phyloP scores from a whole-genome alignment of 2,113 vertebrate species.

The Spea multiplicata region DNA sequence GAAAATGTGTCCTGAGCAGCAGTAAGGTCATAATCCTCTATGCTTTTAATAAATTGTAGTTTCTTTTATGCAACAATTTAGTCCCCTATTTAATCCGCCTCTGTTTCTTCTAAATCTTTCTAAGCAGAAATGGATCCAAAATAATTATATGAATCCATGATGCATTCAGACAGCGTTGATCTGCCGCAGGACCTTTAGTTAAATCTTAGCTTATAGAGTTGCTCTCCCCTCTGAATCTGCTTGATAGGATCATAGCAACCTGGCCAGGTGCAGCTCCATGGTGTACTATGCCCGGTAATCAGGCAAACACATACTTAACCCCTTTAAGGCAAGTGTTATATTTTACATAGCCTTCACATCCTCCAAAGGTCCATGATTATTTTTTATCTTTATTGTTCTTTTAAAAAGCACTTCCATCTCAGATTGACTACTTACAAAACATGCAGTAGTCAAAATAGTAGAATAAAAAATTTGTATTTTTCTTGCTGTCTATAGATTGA shows the following conservation, averaged over 20 bases:
- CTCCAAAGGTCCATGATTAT: no score
- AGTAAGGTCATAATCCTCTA: conserved; percentile 24
- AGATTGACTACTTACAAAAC: no score
- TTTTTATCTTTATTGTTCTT: no score
- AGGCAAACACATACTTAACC: conserved; percentile 30
- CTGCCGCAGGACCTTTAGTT: conserved; percentile 46
- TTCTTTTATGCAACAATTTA: conserved; percentile 12
- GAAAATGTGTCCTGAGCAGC: conserved; percentile 21
- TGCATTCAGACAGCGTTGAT: conserved; percentile 45
- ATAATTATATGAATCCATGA: conserved; percentile 49
- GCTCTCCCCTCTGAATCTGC: conserved; percentile 4
- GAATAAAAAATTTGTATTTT: no score
- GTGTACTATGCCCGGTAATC: conserved; percentile 9
- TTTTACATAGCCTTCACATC: no score
- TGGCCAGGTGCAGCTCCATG: conserved; percentile 30
- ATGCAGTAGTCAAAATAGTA: no score
- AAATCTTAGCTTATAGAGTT: conserved; percentile 33
- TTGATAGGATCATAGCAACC: conserved; percentile 37
- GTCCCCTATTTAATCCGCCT: conserved; percentile 22
- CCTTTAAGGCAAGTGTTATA: neutral
- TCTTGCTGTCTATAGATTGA: no score
- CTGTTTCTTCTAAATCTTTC: conserved; percentile 54
- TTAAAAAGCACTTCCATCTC: no score
- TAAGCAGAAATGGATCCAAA: conserved; percentile 48
- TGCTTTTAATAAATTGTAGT: conserved; percentile 26